These are phyloP conservation scores for Littorina saxatilis DNA, from an alignment of 1,140 invertebrate genomes.

Conservation along the genomic window DNA sequence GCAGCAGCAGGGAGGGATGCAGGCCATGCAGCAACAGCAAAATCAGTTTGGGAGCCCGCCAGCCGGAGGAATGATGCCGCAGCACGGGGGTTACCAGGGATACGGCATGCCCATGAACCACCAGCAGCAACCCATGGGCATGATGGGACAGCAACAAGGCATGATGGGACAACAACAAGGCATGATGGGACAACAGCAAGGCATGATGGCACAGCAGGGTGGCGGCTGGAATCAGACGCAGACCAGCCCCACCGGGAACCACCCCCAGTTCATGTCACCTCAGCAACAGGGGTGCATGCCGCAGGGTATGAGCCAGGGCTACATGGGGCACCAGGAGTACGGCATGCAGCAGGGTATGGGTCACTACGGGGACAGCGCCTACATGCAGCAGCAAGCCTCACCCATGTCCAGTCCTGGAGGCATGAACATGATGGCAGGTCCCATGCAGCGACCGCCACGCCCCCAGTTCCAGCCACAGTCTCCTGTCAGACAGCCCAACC, in stretches of 20 bases:
- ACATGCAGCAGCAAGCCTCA: constrained; percentile 51
- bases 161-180: constrained; percentile 31
- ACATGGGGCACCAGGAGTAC: constrained; percentile 57
- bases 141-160: constrained; percentile 30
- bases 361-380: constrained; percentile 45
- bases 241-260: constrained; percentile 51
- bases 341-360: constrained; percentile 49
- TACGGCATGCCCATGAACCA: constrained; percentile 39
- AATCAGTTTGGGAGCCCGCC: constrained; percentile 51
- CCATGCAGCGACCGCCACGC: constrained; percentile 11
- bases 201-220: constrained; percentile 34
- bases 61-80: constrained; percentile 39
- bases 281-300: constrained; percentile 60
- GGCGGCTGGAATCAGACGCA: constrained; percentile 51
- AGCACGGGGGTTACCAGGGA: constrained; percentile 34
- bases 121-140: constrained; percentile 41
- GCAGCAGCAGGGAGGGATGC: constrained; percentile 46
- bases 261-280: constrained; percentile 54
- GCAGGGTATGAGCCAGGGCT: constrained; percentile 40
- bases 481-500: constrained; percentile 30
- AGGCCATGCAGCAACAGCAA: constrained; percentile 42
- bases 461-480: constrained; percentile 32
- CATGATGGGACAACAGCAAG: constrained; percentile 30
- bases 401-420: constrained; percentile 48
- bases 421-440: constrained; percentile 40